These are phyloP conservation scores for Nyctibius bracteatus DNA, from an alignment of 2,113 vertebrate species.

Conservation along the genomic window DNA sequence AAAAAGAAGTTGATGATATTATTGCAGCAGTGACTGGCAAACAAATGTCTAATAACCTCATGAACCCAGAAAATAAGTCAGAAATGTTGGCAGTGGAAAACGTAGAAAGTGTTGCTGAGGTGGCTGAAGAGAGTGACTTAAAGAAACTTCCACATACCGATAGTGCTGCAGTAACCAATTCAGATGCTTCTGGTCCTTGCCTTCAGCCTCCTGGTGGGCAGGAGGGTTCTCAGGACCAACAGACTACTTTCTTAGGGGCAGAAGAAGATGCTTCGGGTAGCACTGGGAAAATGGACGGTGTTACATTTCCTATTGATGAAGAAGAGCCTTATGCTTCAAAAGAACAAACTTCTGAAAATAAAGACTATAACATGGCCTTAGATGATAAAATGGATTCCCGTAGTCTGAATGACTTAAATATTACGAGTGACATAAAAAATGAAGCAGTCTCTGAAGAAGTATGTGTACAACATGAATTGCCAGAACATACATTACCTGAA, in stretches of 20 bases:
- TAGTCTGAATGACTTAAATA: background rate
- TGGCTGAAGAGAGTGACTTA: background rate
- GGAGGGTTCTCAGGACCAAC: background rate
- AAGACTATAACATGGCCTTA: background rate
- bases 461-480: background rate
- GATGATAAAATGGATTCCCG: background rate
- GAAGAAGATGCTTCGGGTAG: background rate
- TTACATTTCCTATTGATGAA: background rate
- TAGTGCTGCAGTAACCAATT: background rate
- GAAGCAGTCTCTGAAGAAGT: slow-evolving; percentile 7
- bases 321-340: background rate
- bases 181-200: background rate
- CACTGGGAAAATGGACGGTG: background rate
- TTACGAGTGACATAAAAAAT: background rate
- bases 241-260: background rate
- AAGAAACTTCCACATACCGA: background rate
- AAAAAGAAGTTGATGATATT: background rate
- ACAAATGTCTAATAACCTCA: background rate
- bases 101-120: background rate
- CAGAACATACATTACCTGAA: background rate
- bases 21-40: slow-evolving; percentile 38
- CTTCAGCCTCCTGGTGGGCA: background rate
- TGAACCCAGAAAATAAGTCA: background rate
- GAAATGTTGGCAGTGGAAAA: background rate
- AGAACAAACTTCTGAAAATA: background rate